Base-by-base conservation (phyloP, 2,797 vertebrate species). In the Todus mexicanus region DNA sequence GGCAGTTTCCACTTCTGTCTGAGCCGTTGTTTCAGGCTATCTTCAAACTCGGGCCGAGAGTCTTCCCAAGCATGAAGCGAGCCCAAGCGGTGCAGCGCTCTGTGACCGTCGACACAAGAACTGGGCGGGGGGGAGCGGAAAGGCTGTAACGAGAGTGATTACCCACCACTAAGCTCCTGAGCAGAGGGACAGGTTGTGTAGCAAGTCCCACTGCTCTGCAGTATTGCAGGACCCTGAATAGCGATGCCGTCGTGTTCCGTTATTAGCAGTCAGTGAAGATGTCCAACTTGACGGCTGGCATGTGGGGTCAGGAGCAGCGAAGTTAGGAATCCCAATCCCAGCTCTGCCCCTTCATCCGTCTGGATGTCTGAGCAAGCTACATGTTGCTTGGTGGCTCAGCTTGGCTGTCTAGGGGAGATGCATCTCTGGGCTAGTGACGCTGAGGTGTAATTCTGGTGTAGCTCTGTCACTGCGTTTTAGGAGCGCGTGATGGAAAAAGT, bases 21-120 rank as follows among this genome's bases (percentile, higher is more conserved):
- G 86, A 83, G 90, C 71, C 77, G 60, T 94, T 94, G 95, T 96
- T 96, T 94, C 92, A 90, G 90, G 93, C 86, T 83, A 40, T 89
- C 90, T 87, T 86, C 86, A 89, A 59, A 95, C 78, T 90, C 29
- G 16, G 78, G 88, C 92, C 74, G 56, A 78, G 73, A 74, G 50
- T 53, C 57, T 92, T 89, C 87, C 87, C 71, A 43, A 45, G 77
- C 86, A 25, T 45, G 61, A 94, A 93, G 54, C 16, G 14, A 64
- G 61, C 87, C 7, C n/a, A 37, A 47, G 93, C 0, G 4, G n/a
- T 35, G 86, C 74, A n/a, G 60, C 10, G 33, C 63, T 75, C 27
- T 61, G 42, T 71, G 77, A 56, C 77, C 63, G 10, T 72, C 83
- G 10, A 9, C 51, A 16, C 54, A 6, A 48, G 81, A 72, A 45